Conservation (phyloP, 2,888 invertebrate species). For the Lottia gigantea region DNA sequence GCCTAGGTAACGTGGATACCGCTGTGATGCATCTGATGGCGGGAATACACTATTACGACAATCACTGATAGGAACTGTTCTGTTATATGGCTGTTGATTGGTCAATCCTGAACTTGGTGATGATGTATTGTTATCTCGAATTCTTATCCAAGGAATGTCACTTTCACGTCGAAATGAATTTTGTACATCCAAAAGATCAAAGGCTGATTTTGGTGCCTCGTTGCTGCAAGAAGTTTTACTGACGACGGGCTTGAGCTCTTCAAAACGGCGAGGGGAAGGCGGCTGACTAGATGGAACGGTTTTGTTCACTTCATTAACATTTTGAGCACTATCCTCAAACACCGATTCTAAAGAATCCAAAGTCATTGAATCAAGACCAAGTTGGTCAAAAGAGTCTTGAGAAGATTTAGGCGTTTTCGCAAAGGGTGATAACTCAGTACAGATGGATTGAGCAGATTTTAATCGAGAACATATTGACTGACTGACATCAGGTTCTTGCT, state of each 20-base stretch:
- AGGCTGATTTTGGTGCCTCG: slow-evolving; percentile 24
- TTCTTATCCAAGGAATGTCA: slow-evolving; percentile 20
- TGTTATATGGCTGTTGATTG: neutral
- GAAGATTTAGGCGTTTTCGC: neutral
- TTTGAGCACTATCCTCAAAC: neutral
- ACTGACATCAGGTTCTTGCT: slow-evolving; percentile 13
- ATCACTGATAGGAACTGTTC: slow-evolving; percentile 12
- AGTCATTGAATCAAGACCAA: neutral
- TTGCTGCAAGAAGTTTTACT: slow-evolving; percentile 15
- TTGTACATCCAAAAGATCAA: slow-evolving; percentile 24
- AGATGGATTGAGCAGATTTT: slow-evolving; percentile 5
- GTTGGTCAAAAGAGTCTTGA: neutral
- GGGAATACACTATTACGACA: slow-evolving; percentile 7
- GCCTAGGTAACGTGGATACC: slow-evolving; percentile 22
- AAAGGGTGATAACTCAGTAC: neutral
- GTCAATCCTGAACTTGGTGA: slow-evolving; percentile 8
- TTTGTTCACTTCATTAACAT: neutral
- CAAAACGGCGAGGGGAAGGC: slow-evolving; percentile 33
- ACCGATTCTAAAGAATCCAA: neutral
- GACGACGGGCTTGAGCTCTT: slow-evolving; percentile 44
- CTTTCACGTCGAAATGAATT: slow-evolving; percentile 20
- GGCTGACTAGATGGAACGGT: neutral
- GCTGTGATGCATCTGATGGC: slow-evolving; percentile 19
- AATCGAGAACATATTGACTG: neutral
- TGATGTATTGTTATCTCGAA: slow-evolving; percentile 18